Evolutionary conservation across 1,140 invertebrate genomes (phyloP), one percentile per base, ranked within the genome.

Genomic region (Camponotus vicinus): DNA sequence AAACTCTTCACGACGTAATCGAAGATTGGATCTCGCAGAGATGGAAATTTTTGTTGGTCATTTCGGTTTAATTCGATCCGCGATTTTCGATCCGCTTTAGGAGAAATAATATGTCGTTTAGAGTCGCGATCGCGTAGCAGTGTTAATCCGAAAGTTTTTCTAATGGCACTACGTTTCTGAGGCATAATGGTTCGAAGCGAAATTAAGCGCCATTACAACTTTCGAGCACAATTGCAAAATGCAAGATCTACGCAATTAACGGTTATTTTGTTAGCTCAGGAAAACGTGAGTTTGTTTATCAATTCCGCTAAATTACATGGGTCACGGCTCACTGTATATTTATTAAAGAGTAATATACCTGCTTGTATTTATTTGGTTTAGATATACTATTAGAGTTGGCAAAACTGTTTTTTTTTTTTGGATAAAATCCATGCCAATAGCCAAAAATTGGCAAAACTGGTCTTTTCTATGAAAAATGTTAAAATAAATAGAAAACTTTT

Each of bases 261-360:
- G 79, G 73, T 83, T 83, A 83, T 83, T 83, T 73, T 83, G 79
- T 83, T 83, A 83, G 40, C 69, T 27, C 15, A 18, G 49, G 69
- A 80, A 9, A 40, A 27, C 27, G 27, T 5, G 79, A 83, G 79
- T 83, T 73, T 61, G 57, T 55, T 83, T 83, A 83, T 83, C 79
- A 83, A 83, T 55, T 73, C 18, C 13, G 27, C 42, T 73, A 34
- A 73, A 73, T 34, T 59, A 61, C 55, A 27, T 61, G 69, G 21
- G 32, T 15, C 13, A 18, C 11, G 37, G 45, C 9, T 2, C 55
- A 21, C 32, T 57, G 37, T 57, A 42, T 75, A 82, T 82, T 61
- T 32, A 61, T 73, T 61, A 57, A 21, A n/a, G 2, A 37, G 7
- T 21, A 11, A 27, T 73, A 34, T 40, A 40, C 8, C 21, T 18